Evolutionary conservation across 2,113 vertebrate species (phyloP), one percentile per base, ranked within the genome.

Genomic region (Oryzias celebensis): DNA sequence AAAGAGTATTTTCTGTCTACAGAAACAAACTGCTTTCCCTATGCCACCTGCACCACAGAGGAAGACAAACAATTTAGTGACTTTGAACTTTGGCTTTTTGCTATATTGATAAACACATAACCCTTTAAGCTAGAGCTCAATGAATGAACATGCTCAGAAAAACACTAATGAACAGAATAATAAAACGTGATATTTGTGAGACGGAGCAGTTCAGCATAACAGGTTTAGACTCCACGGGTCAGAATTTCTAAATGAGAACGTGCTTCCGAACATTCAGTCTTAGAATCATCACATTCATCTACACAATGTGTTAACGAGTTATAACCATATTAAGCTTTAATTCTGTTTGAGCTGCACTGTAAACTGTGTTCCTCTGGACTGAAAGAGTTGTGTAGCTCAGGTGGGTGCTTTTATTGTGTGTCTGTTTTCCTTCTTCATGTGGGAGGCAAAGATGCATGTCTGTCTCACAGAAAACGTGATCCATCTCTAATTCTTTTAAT

Each of bases 401-500:
- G 36, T 36, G 36, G 36, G 10, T 36, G 36, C 36, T 36, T 36
- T 12, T 36, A 36, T 36, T 58, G 54, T 58, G 43, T 55, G 43
- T 5, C 14, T 52, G 60, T 70, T 57, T 28, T 51, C 31, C 60
- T 22, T 72, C 14, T 46, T 42, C 63, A 78, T 65, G 83, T 82
- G 75, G 77, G 81, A 77, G 81, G 77, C 26, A 62, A 24, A 77
- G 73, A 62, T 55, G 55, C 16, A 47, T 49, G 58, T 52, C 63
- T 68, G 48, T 64, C 63, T 31, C 51, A 64, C 53, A 62, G 64
- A 58, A 71, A 68, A 77, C 66, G 23, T 83, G 83, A 73, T 80
- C 46, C 62, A 47, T 31, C 71, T 64, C 15, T 59, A 46, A 84
- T 84, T 65, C 36, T 64, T 80, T 54, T 77, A 84, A 89, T 89